Evolutionary conservation across 2,888 invertebrate genomes (phyloP).

Genomic region (Drosophila anceps): DNA sequence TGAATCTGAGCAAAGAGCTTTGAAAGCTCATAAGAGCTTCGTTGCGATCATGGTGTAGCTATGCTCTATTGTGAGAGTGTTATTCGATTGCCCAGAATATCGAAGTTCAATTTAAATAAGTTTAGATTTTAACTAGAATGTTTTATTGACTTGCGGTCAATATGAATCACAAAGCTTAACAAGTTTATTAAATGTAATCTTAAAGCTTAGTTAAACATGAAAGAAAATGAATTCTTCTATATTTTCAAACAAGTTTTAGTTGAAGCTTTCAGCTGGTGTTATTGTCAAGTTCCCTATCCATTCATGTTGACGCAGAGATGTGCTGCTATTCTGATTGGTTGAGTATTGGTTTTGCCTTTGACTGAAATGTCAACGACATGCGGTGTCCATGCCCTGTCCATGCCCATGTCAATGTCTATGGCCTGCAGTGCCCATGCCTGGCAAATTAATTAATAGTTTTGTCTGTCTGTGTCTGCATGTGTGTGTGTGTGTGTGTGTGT

Average conservation of each 20-base stretch:
- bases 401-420: conserved; percentile 48
- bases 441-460: conserved; percentile 75
- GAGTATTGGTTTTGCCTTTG: conserved; percentile 65
- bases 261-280: conserved; percentile 7
- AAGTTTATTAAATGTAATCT: too few species aligned
- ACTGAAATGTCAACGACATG: conserved; percentile 71
- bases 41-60: neutral
- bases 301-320: conserved; percentile 37
- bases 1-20: neutral
- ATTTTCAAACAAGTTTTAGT: neutral
- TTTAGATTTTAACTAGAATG: too few species aligned
- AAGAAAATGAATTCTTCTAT: too few species aligned
- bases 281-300: neutral
- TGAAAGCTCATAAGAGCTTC: neutral
- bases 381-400: conserved; percentile 27
- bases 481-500: neutral
- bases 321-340: conserved; percentile 17
- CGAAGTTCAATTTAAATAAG: too few species aligned
- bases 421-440: conserved; percentile 59
- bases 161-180: too few species aligned
- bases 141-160: too few species aligned
- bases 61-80: too few species aligned
- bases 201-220: too few species aligned
- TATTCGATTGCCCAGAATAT: too few species aligned
- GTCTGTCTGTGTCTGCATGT: conserved; percentile 9